Conservation (phyloP, 2,888 invertebrate genomes). For the Torymus tubicola region DNA sequence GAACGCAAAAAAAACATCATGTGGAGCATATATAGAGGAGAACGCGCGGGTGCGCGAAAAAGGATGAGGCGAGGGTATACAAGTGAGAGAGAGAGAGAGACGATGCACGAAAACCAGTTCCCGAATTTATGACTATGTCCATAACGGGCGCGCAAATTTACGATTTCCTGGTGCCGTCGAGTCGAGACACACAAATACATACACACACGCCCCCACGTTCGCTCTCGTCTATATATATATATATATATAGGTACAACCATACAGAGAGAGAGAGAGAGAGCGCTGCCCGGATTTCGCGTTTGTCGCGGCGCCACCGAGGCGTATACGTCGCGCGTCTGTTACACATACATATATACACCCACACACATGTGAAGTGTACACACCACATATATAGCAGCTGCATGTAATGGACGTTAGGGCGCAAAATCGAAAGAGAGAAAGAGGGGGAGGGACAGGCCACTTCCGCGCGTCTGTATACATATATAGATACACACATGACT, state of each 20-base stretch:
- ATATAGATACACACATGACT: no score
- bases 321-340: no score
- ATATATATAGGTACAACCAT: neutral
- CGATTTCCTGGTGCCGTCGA: conserved; percentile 28
- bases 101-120: neutral
- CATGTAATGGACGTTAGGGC: neutral
- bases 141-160: conserved; percentile 34
- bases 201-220: neutral
- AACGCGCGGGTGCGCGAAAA: no score
- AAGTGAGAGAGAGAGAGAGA: neutral
- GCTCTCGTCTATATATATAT: neutral
- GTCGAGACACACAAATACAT: neutral
- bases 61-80: neutral
- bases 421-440: conserved; percentile 31
- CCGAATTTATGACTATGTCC: conserved; percentile 20
- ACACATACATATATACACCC: no score
- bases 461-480: conserved; percentile 16
- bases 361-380: no score
- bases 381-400: no score
- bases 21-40: no score
- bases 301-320: no score
- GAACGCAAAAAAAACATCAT: no score
- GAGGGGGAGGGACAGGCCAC: neutral
- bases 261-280: no score
- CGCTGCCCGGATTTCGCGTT: no score